These are phyloP conservation scores for Zoroaster sp. DNA, from an alignment of 53 echinoderm and acorn worm genomes.

Conservation along the genomic window DNA sequence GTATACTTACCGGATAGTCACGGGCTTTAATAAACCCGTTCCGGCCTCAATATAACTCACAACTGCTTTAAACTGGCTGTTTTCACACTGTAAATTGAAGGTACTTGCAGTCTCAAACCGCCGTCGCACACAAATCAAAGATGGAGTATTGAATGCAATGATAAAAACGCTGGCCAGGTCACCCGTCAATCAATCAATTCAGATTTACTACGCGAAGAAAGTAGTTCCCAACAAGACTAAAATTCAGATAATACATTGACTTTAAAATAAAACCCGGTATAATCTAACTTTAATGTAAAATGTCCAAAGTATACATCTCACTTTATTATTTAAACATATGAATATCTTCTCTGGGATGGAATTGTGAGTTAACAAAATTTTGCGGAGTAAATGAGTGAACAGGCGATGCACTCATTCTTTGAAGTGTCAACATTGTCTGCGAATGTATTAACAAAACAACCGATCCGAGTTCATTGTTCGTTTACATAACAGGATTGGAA, in stretches of 20 bases:
- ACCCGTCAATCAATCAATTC: constrained; percentile 69
- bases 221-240: constrained; percentile 31
- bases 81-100: background rate
- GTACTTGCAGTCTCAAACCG: background rate
- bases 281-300: background rate
- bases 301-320: background rate
- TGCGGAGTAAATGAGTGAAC: constrained; percentile 47
- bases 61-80: background rate
- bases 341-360: background rate
- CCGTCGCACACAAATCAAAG: constrained; percentile 13
- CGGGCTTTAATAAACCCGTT: constrained; percentile 13
- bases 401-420: constrained; percentile 71
- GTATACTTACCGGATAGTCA: constrained; percentile 17
- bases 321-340: background rate
- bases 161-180: constrained; percentile 54
- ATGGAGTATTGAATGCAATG: constrained; percentile 55
- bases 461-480: constrained; percentile 14
- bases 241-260: background rate
- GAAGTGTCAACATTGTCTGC: constrained; percentile 69
- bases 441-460: constrained; percentile 29
- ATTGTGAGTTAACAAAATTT: background rate
- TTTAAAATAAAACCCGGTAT: background rate
- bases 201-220: constrained; percentile 44
- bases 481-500: background rate
- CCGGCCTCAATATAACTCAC: background rate